Conservation (phyloP, 2,113 vertebrate genomes). For the Piprites chloris region DNA sequence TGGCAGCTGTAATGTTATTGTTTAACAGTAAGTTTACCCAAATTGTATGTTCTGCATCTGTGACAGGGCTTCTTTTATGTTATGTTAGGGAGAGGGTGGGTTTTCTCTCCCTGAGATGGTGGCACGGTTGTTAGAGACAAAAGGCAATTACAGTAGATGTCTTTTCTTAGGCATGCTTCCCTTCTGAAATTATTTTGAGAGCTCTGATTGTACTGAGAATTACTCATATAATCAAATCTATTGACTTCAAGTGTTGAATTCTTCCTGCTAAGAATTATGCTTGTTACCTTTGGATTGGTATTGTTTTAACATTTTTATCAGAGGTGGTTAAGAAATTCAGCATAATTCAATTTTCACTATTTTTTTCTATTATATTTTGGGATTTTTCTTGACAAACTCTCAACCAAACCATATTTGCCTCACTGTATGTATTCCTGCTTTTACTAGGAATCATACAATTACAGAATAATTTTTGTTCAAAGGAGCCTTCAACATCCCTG, state of each 20-base stretch:
- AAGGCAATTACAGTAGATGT: neutral
- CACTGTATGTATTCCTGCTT: neutral
- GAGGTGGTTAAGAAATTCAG: neutral
- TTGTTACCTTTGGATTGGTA: neutral
- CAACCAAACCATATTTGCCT: neutral
- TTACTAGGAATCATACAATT: neutral
- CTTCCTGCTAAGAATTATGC: neutral
- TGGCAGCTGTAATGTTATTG: neutral
- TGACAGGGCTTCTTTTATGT: neutral
- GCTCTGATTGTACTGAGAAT: neutral
- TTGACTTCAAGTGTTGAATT: neutral
- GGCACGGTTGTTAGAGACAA: neutral
- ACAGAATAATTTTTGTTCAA: neutral
- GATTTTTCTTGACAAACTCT: neutral
- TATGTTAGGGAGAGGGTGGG: neutral
- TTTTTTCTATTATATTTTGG: neutral
- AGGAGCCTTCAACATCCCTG: neutral
- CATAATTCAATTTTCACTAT: neutral
- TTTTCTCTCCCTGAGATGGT: neutral
- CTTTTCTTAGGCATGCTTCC: neutral
- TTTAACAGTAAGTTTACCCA: neutral
- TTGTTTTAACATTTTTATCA: neutral
- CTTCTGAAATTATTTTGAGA: neutral
- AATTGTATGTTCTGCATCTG: neutral
- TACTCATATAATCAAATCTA: neutral